Evolutionary conservation across 1,140 invertebrate species (phyloP).

Genomic region (Trachymyrmex septentrionalis): DNA sequence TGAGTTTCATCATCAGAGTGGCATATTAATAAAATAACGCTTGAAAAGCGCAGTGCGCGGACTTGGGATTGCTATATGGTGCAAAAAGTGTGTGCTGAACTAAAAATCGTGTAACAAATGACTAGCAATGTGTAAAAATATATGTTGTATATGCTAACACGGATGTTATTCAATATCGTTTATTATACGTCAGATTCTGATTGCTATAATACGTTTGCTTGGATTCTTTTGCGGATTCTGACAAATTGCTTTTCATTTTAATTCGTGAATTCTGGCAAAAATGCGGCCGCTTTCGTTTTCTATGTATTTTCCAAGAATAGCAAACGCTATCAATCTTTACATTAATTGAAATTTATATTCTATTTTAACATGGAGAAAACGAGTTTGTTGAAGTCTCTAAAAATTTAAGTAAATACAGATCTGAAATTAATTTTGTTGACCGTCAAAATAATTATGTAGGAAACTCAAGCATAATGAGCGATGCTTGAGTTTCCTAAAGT

Average conservation of each 20-base stretch:
- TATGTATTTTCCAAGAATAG: neutral
- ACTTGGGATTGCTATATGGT: neutral
- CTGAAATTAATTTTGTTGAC: too few species aligned
- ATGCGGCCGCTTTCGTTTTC: neutral
- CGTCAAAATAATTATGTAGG: too few species aligned
- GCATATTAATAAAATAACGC: neutral
- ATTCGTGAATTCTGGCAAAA: neutral
- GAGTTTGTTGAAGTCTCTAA: too few species aligned
- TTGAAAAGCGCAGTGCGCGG: slow-evolving; percentile 4
- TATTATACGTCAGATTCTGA: neutral
- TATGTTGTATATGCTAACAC: neutral
- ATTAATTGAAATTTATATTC: neutral
- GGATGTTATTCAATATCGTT: slow-evolving; percentile 28
- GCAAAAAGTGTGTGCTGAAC: slow-evolving; percentile 27
- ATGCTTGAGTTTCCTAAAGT: too few species aligned
- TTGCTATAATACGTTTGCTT: neutral
- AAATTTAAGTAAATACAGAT: too few species aligned
- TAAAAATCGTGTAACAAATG: neutral
- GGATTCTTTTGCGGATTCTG: neutral
- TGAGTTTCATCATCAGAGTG: neutral
- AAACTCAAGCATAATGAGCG: too few species aligned
- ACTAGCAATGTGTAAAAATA: neutral
- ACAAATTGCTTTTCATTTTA: slow-evolving; percentile 12
- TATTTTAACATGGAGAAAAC: too few species aligned
- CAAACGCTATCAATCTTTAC: neutral